Evolutionary conservation across 2,888 invertebrate genomes (phyloP).

Genomic region (Taphrorychus bicolor): DNA sequence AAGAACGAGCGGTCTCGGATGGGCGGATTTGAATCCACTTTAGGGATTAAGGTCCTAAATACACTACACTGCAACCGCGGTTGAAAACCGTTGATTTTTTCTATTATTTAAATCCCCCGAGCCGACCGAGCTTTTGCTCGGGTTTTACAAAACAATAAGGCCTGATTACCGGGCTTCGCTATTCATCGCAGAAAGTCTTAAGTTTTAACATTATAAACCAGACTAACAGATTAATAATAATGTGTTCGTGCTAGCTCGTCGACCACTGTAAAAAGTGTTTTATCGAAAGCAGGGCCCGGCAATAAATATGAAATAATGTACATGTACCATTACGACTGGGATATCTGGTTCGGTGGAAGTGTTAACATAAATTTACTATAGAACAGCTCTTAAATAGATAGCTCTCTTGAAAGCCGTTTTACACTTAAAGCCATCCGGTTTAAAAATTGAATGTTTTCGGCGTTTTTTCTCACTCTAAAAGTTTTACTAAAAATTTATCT

Average conservation of each 20-base stretch:
- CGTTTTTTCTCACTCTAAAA: neutral
- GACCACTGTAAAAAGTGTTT: neutral
- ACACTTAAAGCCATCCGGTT: slow-evolving; percentile 10
- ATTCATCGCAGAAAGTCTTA: neutral
- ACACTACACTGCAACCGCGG: slow-evolving; percentile 20
- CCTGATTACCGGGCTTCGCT: neutral
- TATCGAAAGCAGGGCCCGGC: neutral
- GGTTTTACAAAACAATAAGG: neutral
- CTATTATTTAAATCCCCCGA: neutral
- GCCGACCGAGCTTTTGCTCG: neutral
- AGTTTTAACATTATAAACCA: neutral
- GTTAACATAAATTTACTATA: slow-evolving; percentile 25
- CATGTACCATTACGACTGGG: slow-evolving; percentile 6
- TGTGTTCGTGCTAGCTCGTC: neutral
- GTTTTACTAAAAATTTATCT: neutral
- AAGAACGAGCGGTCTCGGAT: slow-evolving; percentile 43
- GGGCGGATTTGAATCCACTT: slow-evolving; percentile 59
- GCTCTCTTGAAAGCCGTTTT: slow-evolving; percentile 23
- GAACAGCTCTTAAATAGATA: slow-evolving; percentile 22
- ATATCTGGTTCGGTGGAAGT: slow-evolving; percentile 18
- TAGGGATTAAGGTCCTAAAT: slow-evolving; percentile 54
- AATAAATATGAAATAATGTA: slow-evolving; percentile 15
- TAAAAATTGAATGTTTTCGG: slow-evolving; percentile 1
- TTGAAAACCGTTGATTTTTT: slow-evolving; percentile 7
- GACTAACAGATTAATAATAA: neutral